Evolutionary conservation across 2,888 invertebrate genomes (phyloP), one percentile per base, ranked within the genome.

Genomic region (Zhengitettix transpicula): DNA sequence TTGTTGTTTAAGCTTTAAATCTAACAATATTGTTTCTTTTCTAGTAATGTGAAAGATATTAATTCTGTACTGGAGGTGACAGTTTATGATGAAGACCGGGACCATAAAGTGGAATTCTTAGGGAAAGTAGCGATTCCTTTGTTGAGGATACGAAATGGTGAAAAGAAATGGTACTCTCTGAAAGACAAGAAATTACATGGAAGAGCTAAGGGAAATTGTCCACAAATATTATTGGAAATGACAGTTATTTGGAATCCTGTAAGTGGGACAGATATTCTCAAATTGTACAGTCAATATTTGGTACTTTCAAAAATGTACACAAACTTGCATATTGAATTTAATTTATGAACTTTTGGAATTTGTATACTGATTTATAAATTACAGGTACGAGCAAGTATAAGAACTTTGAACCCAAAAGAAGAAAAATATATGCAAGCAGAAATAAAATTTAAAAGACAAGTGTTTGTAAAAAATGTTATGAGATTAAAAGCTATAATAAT

Each of bases 61-160:
- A 94, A 96, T 68, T 89, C 93, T 58, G 84, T 91, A 56, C 75
- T 99, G 65, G 98, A 99, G 70, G 78, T 99, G 58, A 97, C 97
- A 0, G 94, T 99, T 0, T 98, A 87, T 72, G 98, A 99, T 70
- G 98, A 99, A 75, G 98, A 99, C 72, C 83, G 95, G 62, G 95
- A 96, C 71, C 96, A 97, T 72, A 97, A 97, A 73, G 95, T 94
- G 12, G 98, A 99, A 73, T 99, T 99, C 72, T 77, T 99, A 14
- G 99, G 99, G 1, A 93, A 91, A 73, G 77, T 97, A 11, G 84
- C 86, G 5, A 84, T 98, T 66, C 97, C 97, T 0, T 73, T 98
- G 57, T 74, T 97, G 59, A 80, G 83, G 68, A 87, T 98, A 66
- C 80, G 85, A 65, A 94, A 90, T 69, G 90, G 93, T 0, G 94